These are phyloP conservation scores for Caretta caretta DNA, from an alignment of 2,113 vertebrate genomes.

Conservation along the genomic window DNA sequence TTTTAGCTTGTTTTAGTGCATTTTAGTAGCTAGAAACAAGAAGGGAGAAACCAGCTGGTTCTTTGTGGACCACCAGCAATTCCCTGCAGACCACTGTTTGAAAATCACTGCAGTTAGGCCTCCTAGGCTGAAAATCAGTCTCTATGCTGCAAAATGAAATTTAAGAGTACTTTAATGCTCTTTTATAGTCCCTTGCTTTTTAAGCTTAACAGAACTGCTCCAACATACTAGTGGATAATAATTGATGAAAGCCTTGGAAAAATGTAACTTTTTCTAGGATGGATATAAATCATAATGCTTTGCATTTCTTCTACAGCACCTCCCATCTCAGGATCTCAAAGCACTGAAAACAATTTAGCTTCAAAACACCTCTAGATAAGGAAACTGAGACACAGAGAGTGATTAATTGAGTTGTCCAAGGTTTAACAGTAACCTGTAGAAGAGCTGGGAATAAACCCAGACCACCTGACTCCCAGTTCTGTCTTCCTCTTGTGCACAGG, in stretches of 20 bases:
- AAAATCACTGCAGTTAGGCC: background rate
- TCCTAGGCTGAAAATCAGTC: background rate
- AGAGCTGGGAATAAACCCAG: no score
- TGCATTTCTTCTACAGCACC: background rate
- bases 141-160: background rate
- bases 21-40: background rate
- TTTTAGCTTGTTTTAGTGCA: background rate
- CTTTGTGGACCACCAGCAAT: background rate
- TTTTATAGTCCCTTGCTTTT: no score
- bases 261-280: background rate
- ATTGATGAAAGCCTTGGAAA: background rate
- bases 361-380: no score
- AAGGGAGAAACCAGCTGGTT: background rate
- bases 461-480: no score
- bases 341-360: no score
- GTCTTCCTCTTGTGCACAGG: no score
- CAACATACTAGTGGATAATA: no score
- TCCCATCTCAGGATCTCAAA: background rate
- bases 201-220: no score
- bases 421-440: no score
- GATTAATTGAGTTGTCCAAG: no score
- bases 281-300: background rate
- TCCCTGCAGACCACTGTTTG: background rate
- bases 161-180: background rate
- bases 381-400: no score